These are phyloP conservation scores for Buceros bicornis DNA, from an alignment of 2,797 vertebrate species.

Conservation along the genomic window DNA sequence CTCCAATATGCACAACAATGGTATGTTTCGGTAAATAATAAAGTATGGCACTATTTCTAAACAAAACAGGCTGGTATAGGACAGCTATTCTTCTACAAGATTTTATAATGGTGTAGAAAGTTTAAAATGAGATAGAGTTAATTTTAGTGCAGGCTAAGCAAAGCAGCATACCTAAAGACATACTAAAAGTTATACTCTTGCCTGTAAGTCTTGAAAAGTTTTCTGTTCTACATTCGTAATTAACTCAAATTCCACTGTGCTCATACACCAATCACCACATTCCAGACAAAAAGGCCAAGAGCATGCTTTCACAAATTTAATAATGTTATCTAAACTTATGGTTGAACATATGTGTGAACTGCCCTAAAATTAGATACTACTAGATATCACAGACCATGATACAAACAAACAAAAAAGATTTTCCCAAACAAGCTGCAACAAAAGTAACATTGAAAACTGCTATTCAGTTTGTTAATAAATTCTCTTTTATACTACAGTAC, in stretches of 20 bases:
- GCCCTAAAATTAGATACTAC: neutral
- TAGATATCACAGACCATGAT: neutral
- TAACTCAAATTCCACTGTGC: neutral
- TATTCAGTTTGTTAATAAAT: neutral
- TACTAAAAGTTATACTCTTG: neutral
- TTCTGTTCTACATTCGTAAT: neutral
- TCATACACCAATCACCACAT: neutral
- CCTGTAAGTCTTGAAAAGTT: neutral
- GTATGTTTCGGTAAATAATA: neutral
- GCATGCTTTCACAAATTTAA: neutral
- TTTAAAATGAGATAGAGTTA: neutral
- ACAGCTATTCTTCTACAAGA: neutral
- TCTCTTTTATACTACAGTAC: conserved; percentile 64
- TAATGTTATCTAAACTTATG: neutral
- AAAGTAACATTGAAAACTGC: neutral
- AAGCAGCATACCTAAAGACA: neutral
- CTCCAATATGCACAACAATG: neutral
- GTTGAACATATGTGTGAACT: neutral
- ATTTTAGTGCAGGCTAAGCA: neutral
- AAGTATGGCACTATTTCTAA: neutral
- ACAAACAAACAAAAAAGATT: neutral
- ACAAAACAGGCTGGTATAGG: neutral
- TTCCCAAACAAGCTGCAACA: neutral
- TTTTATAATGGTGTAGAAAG: neutral
- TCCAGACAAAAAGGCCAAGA: neutral